These are phyloP conservation scores for Diaperis boleti DNA, from an alignment of 2,888 invertebrate species.

Conservation along the genomic window DNA sequence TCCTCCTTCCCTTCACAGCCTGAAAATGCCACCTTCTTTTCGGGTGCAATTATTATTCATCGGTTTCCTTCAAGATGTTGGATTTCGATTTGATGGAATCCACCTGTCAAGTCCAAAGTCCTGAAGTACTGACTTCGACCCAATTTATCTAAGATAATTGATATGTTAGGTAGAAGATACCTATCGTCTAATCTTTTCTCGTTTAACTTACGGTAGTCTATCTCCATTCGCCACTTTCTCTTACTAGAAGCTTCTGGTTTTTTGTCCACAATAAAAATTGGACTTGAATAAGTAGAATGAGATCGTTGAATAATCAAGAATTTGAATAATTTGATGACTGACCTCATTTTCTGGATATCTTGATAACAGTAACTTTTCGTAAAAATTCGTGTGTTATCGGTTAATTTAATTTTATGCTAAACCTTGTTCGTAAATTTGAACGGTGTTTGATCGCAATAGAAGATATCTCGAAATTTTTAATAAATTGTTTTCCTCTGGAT, in stretches of 20 bases:
- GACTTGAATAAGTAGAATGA: conserved; percentile 27
- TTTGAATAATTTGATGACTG: conserved; percentile 11
- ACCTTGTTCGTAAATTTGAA: conserved; percentile 41
- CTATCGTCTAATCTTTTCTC: conserved; percentile 41
- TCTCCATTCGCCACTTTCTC: conserved; percentile 46
- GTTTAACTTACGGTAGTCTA: conserved; percentile 46
- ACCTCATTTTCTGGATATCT: conserved; percentile 43
- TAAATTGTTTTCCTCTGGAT: not conserved
- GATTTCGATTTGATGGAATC: conserved; percentile 48
- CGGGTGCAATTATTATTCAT: no score
- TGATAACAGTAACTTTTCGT: conserved; percentile 45
- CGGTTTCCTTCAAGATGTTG: no score
- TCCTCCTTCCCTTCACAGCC: no score
- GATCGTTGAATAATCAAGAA: conserved; percentile 33
- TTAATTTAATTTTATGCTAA: conserved; percentile 46
- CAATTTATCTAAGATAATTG: conserved; percentile 43
- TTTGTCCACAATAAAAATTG: conserved; percentile 31
- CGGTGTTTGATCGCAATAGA: conserved; percentile 32
- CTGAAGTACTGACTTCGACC: conserved; percentile 42
- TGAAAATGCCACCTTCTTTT: no score
- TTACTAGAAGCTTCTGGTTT: conserved; percentile 44
- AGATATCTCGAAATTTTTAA: conserved; percentile 26
- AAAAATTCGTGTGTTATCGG: conserved; percentile 41
- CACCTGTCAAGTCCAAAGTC: conserved; percentile 42
- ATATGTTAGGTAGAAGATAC: conserved; percentile 46